Conservation (phyloP, 30 jellyfish, hydroid and myxozoan species). For the Nemopilema nomurai region DNA sequence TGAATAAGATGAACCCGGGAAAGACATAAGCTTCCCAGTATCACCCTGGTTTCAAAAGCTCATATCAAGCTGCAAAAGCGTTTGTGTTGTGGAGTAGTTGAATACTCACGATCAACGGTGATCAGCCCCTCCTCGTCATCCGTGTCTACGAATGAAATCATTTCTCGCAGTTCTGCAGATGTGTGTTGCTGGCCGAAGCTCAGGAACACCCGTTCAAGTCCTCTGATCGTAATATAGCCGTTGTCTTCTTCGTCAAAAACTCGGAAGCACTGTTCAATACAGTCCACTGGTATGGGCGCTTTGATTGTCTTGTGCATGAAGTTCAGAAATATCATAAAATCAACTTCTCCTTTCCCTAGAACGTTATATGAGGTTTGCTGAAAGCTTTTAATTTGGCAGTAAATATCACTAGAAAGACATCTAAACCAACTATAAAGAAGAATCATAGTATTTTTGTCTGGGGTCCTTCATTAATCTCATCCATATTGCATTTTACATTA, state of each 20-base stretch:
- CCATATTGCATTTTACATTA: too few species aligned
- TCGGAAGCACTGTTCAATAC: slow-evolving; percentile 31
- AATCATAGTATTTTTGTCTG: too few species aligned
- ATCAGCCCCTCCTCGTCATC: slow-evolving; percentile 65
- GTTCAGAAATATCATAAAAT: slow-evolving; percentile 57
- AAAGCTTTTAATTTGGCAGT: not conserved
- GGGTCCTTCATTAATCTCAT: too few species aligned
- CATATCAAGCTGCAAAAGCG: not conserved
- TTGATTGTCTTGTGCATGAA: slow-evolving; percentile 65
- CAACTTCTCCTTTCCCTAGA: slow-evolving; percentile 60
- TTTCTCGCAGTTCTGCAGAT: slow-evolving; percentile 63
- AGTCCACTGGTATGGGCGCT: slow-evolving; percentile 57
- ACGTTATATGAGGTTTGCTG: not conserved
- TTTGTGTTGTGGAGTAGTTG: too few species aligned
- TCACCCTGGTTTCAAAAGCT: not conserved
- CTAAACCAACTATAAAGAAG: too few species aligned
- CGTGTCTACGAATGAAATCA: slow-evolving; percentile 42
- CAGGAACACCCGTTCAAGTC: slow-evolving; percentile 51
- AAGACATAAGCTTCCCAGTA: too few species aligned
- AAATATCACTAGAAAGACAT: too few species aligned
- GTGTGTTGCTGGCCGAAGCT: slow-evolving; percentile 60
- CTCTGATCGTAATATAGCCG: slow-evolving; percentile 64
- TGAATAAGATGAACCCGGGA: too few species aligned
- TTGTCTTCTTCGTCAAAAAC: slow-evolving; percentile 56
- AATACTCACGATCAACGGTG: slow-evolving; percentile 36